Evolutionary conservation across 2,888 invertebrate species (phyloP).

Genomic region (Endomychus coccineus): DNA sequence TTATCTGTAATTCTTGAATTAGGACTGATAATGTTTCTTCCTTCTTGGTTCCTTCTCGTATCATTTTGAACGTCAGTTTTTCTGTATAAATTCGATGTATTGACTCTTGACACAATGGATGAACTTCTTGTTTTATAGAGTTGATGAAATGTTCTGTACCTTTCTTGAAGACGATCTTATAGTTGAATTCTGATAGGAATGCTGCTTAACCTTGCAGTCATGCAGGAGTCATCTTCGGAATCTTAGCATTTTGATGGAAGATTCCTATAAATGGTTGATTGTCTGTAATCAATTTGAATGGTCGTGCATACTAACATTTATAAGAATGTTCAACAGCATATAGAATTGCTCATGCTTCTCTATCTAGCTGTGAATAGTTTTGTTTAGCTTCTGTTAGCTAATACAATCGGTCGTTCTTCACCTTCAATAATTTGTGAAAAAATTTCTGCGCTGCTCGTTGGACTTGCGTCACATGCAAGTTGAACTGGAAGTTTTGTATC

Average conservation of each 20-base stretch:
- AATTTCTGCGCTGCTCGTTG: background rate
- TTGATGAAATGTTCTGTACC: background rate
- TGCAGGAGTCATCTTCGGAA: too few relatives aligned
- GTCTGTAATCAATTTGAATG: background rate
- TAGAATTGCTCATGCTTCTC: background rate
- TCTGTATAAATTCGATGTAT: background rate
- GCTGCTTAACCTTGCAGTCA: too few relatives aligned
- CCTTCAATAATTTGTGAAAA: background rate
- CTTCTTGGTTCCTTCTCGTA: too few relatives aligned
- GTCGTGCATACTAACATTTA: background rate
- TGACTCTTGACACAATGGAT: background rate
- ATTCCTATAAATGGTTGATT: background rate
- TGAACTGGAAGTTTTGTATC: background rate
- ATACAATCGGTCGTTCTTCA: background rate
- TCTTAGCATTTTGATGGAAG: conserved; percentile 3
- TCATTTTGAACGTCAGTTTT: background rate
- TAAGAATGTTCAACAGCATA: background rate
- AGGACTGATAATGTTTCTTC: too few relatives aligned
- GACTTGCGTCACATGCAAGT: background rate
- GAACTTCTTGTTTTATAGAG: background rate
- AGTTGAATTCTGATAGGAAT: background rate
- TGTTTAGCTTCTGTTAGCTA: background rate
- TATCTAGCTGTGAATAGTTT: background rate
- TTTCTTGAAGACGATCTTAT: background rate
- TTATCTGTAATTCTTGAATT: too few relatives aligned